Evolutionary conservation across 2,113 vertebrate species (phyloP), one percentile per base, ranked within the genome.

Genomic region (Phalacrocorax aristotelis): DNA sequence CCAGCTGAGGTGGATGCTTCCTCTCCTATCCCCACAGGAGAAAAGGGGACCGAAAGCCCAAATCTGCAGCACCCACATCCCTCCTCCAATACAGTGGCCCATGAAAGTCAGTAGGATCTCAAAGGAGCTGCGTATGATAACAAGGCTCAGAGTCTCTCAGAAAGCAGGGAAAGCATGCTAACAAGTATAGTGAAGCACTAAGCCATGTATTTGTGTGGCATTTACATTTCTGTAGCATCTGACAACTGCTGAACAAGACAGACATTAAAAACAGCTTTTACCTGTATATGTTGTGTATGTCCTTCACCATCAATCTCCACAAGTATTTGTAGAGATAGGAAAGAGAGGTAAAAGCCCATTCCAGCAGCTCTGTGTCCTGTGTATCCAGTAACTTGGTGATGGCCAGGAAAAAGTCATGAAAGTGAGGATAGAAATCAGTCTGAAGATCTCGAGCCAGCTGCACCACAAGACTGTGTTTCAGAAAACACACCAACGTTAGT

Each of bases 251-350:
- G 54, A 88, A 74, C 49, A 38, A 76, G 10, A 54, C 10, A 81
- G 19, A 81, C 8, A 48, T 49, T 64, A 65, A 90, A 66, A 12
- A 48, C 1, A 3, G 26, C 60, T 90, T 57, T 92, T 96, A 99
- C 99, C 99, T 99, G 98, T 99, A 99, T 94, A 99, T 99, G 62
- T 87, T 98, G 77, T 96, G 42, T 98, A 99, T 99, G 94, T 99
- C 99, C 95, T 99, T 99, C 72, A 99, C 99, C 99, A 99, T 99
- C 68, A 99, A 88, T 79, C 99, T 98, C 99, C 99, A 99, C 62
- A 99, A 98, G 86, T 99, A 99, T 95, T 99, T 99, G 98, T 99
- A 99, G 42, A 99, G 98, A 93, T 99, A 99, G 2, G 99, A 99
- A 66, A 99, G 98, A 36, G 98, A 98, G 1, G 99, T 99, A 96